Conservation (phyloP, 2,113 vertebrate genomes). For the Collichthys lucidus region DNA sequence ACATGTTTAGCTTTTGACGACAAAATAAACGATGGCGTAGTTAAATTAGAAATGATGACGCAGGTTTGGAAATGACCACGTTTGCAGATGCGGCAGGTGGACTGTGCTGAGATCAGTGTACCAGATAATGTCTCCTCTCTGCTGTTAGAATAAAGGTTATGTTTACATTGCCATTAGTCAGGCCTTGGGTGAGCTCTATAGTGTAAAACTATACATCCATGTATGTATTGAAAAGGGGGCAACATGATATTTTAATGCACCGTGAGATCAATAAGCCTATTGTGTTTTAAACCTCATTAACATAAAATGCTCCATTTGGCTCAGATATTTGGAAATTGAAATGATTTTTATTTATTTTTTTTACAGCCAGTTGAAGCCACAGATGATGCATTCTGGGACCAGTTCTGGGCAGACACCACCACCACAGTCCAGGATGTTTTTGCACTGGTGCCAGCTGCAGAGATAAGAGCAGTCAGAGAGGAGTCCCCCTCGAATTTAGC, state of each 20-base stretch:
- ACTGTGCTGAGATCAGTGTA: conserved; percentile 39
- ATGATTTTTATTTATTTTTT: neutral
- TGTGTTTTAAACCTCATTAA: neutral
- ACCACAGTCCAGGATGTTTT: conserved; percentile 98
- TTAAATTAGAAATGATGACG: conserved; percentile 67
- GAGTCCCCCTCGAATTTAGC: conserved; percentile 98
- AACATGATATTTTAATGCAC: neutral
- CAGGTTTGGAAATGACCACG: conserved; percentile 27
- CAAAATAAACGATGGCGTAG: conserved; percentile 37
- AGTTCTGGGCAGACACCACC: conserved; percentile 97
- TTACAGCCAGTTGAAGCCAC: conserved; percentile 96
- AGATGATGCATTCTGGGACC: conserved; percentile 98
- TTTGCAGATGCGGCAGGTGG: conserved; percentile 77
- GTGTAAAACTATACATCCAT: neutral
- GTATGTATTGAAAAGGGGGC: neutral
- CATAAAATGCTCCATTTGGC: conserved; percentile 6
- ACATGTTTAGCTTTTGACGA: neutral
- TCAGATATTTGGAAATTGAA: conserved; percentile 3
- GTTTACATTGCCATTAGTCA: conserved; percentile 69
- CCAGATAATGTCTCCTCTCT: conserved; percentile 36
- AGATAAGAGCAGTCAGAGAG: conserved; percentile 96
- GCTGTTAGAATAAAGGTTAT: conserved; percentile 40
- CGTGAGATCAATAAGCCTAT: neutral
- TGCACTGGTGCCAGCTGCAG: conserved; percentile 95
- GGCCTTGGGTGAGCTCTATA: conserved; percentile 9